Percentiles rank a stretch among this genome's conserved stretches.
Conservation (phyloP, 2,888 invertebrate species). For the Coenonympha glycerion region DNA sequence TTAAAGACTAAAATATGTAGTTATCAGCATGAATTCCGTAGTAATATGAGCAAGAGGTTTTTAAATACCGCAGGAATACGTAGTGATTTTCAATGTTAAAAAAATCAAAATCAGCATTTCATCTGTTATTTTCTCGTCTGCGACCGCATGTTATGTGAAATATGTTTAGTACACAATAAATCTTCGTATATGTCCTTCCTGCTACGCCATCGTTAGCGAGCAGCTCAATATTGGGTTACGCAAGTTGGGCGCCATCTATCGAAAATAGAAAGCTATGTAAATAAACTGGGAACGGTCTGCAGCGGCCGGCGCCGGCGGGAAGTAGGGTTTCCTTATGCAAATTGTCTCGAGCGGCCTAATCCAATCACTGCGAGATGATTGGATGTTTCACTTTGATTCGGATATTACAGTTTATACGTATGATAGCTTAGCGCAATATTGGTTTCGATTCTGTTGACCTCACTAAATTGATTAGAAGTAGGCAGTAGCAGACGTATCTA, state of each 20-base stretch:
- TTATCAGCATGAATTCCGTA: too few species aligned
- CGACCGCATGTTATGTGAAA: conserved; percentile 1
- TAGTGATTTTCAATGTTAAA: too few species aligned
- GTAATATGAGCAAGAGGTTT: too few species aligned
- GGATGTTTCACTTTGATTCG: conserved; percentile 9
- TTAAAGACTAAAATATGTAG: too few species aligned
- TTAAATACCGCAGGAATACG: too few species aligned
- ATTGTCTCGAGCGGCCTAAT: conserved; percentile 33
- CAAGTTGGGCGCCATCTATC: conserved; percentile 53
- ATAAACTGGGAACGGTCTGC: conserved; percentile 44
- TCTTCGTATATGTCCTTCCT: conserved; percentile 21
- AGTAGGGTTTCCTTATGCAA: conserved; percentile 49
- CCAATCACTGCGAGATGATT: conserved; percentile 16
- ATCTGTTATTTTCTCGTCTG: neutral
- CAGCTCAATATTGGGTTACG: conserved; percentile 38
- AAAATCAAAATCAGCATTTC: too few species aligned
- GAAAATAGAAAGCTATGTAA: conserved; percentile 66
- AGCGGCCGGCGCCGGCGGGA: conserved; percentile 36
- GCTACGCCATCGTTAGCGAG: conserved; percentile 28
- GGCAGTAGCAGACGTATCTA: too few species aligned
- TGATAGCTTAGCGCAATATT: neutral
- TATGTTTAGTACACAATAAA: conserved; percentile 19
- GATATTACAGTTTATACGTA: neutral
- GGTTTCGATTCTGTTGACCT: neutral
- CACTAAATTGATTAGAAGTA: too few species aligned